Evolutionary conservation across 1,140 invertebrate species (phyloP).

Genomic region (Brachionus manjavacas): DNA sequence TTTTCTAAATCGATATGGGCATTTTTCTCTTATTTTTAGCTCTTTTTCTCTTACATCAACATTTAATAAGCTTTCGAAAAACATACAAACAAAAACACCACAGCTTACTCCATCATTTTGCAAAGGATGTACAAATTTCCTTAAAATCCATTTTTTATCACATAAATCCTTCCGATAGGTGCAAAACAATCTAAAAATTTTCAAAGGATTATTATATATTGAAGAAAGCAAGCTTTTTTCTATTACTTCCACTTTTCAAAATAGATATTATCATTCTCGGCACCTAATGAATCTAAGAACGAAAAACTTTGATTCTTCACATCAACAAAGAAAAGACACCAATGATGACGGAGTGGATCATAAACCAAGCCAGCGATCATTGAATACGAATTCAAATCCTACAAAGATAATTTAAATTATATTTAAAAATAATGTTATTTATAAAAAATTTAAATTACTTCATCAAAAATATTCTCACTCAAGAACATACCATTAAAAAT

Average conservation of each 20-base stretch:
- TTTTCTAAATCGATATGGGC: not conserved
- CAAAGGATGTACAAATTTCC: not conserved
- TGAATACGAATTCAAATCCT: not conserved
- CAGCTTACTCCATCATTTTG: no score
- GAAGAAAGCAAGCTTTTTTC: not conserved
- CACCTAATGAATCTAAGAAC: no score
- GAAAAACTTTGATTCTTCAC: no score
- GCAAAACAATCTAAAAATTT: slow-evolving; percentile 17
- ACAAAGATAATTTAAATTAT: not conserved
- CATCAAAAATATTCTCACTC: not conserved
- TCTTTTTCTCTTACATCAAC: not conserved
- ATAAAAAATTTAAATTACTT: not conserved
- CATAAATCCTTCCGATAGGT: not conserved
- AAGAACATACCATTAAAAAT: not conserved
- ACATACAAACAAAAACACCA: no score
- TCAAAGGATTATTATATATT: not conserved
- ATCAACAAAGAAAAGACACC: slow-evolving; percentile 5
- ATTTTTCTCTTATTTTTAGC: not conserved
- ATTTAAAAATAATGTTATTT: not conserved
- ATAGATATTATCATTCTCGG: no score
- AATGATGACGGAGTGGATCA: not conserved
- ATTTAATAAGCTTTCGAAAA: not conserved
- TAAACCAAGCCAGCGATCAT: not conserved
- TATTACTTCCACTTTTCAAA: no score
- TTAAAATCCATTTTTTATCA: not conserved